Base-by-base conservation (phyloP, 2,888 invertebrate species). In the Gnatocerus cornutus region DNA sequence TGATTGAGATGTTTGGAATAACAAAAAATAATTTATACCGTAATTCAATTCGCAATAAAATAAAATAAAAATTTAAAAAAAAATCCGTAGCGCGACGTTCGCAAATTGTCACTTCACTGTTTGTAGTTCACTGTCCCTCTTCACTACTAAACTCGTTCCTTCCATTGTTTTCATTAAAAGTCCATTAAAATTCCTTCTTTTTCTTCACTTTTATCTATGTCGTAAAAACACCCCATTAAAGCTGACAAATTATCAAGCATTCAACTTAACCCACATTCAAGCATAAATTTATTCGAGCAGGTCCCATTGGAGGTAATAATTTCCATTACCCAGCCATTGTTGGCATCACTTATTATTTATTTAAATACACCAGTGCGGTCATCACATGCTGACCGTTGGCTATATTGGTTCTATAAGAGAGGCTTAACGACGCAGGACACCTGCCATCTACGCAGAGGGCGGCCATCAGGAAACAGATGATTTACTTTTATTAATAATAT, bases 381-480 rank as follows among this genome's bases (percentile, higher is more conserved):
- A 58, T 68, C 56, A 62, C 59, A 70, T 55, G 65, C 61, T 70
- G 70, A 62, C 70, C 70, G 70, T 70, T 73, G 72, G 68, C 70
- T 66, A 66, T 64, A 68, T 72, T 71, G 72, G 62, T 68, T 65
- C 29, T 50, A 10, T 41, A 62, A 61, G 75, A 70, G 58, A 45
- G 59, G 13, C 67, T 68, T 77, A 73, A 76, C 74, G 70, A 74
- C 71, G 56, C 46, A 14, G 52, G 73, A 74, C 76, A 77, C 75
- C 76, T 75, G 75, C 76, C 74, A 69, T 71, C 69, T 71, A 62
- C 74, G 67, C 74, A 71, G 71, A 72, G 70, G 75, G 72, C 75
- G 72, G 71, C 67, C 74, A 77, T 75, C 73, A 76, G 74, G 74
- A 76, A 77, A 76, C 76, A 76, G 76, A 77, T 77, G 76, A 76